Evolutionary conservation across 1,140 invertebrate genomes (phyloP).

Genomic region (Sipha flava): DNA sequence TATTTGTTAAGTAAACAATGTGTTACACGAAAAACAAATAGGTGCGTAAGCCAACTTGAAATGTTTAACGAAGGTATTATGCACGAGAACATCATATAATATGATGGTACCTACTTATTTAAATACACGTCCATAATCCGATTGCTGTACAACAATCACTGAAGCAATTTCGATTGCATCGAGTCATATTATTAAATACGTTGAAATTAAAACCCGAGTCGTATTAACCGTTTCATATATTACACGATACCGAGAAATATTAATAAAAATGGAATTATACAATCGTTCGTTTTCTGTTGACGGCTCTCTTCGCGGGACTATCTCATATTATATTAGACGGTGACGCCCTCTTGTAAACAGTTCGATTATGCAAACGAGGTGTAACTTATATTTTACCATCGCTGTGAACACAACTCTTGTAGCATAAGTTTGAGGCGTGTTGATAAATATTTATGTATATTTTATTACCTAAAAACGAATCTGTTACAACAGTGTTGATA

Average conservation of each 20-base stretch:
- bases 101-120: background rate
- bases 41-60: background rate
- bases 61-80: background rate
- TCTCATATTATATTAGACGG: background rate
- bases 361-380: background rate
- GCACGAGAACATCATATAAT: background rate
- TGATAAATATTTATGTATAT: too few relatives aligned
- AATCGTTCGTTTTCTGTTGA: background rate
- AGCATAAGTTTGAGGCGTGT: too few relatives aligned
- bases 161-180: background rate
- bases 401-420: background rate
- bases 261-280: constrained; percentile 10
- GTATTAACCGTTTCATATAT: background rate
- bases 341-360: background rate
- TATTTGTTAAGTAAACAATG: background rate
- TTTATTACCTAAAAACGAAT: too few relatives aligned
- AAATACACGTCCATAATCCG: background rate
- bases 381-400: background rate
- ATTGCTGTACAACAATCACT: background rate
- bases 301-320: background rate
- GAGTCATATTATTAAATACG: background rate
- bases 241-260: background rate
- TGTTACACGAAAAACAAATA: background rate
- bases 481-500: too few relatives aligned
- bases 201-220: background rate